Base-by-base conservation (phyloP, 2,888 invertebrate genomes). In the Julus scandinavius region DNA sequence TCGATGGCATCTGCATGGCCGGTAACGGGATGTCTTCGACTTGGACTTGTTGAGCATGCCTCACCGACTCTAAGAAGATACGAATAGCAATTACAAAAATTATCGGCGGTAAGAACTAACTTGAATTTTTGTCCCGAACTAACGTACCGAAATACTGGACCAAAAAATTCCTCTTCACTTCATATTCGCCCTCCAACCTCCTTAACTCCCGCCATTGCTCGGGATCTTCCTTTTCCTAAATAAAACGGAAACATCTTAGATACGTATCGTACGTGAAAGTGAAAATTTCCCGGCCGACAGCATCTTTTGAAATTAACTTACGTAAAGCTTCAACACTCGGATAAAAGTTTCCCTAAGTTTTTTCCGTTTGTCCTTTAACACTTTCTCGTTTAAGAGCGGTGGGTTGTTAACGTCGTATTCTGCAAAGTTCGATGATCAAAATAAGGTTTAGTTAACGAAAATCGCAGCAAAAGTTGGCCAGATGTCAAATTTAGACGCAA, bases 21-120 rank as follows among this genome's bases (percentile, higher is more conserved):
- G 98, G 98, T 89, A 99, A 92, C 3, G 98, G 98, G 92, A 99
- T 99, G 93, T 98, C 98, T 92, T 98, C 98, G 3, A 99, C 95
- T 93, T 97, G 92, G 0, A 99, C 98, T 91, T 97, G 96, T 92
- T 99, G 98, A 0, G 99, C 98, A 92, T 97, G 97, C 91, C 96
- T 96, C 0, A 99, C 98, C 89, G 98, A 97, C 92, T 99, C 93
- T 92, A 90, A n/a, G n/a, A n/a, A n/a, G n/a, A n/a, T n/a, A n/a
- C n/a, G n/a, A n/a, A n/a, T n/a, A n/a, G n/a, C n/a, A n/a, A n/a
- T n/a, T n/a, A n/a, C n/a, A n/a, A n/a, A n/a, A n/a, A n/a, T n/a
- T n/a, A n/a, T n/a, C n/a, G n/a, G n/a, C n/a, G n/a, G n/a, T n/a
- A n/a, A n/a, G n/a, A n/a, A n/a, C n/a, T n/a, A n/a, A n/a, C n/a